Evolutionary conservation across 37 sponge, comb jelly and placozoan species (phyloP).

Genomic region (Spongilla lacustris): DNA sequence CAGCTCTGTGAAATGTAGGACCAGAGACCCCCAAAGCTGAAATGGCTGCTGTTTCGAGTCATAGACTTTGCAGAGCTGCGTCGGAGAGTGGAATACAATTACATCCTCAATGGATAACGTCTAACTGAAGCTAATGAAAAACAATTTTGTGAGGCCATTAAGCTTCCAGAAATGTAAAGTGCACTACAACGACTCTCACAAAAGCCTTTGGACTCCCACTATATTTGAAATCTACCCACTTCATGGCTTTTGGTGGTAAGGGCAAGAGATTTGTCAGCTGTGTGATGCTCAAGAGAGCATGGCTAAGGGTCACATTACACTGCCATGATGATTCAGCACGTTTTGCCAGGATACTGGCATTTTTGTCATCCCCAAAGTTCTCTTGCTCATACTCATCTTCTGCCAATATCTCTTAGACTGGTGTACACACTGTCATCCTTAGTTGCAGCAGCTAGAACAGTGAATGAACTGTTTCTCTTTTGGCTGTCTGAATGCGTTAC

Average conservation of each 20-base stretch:
- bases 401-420: too few relatives aligned
- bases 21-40: slow-evolving; percentile 9
- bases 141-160: slow-evolving; percentile 36
- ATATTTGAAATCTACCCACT: slow-evolving; percentile 93
- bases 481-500: too few relatives aligned
- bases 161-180: slow-evolving; percentile 41
- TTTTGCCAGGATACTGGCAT: slow-evolving; percentile 80
- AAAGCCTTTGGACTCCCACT: slow-evolving; percentile 81
- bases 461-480: too few relatives aligned
- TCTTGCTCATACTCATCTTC: too few relatives aligned
- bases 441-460: too few relatives aligned
- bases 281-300: slow-evolving; percentile 64
- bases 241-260: slow-evolving; percentile 64
- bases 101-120: slow-evolving; percentile 83
- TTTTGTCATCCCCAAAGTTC: too few relatives aligned
- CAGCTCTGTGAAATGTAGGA: too few relatives aligned
- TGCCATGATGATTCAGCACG: slow-evolving; percentile 89
- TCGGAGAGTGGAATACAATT: slow-evolving; percentile 53
- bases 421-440: too few relatives aligned
- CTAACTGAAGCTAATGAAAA: slow-evolving; percentile 40
- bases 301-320: slow-evolving; percentile 71
- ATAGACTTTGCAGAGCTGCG: not conserved
- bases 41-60: not conserved
- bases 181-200: slow-evolving; percentile 48
- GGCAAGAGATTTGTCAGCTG: slow-evolving; percentile 40